A percentile compares a stretch with the other conserved stretches of the same genome.
Evolutionary conservation across 92 coral and sea anemone species (phyloP).

Genomic region (Paragorgia papillata): DNA sequence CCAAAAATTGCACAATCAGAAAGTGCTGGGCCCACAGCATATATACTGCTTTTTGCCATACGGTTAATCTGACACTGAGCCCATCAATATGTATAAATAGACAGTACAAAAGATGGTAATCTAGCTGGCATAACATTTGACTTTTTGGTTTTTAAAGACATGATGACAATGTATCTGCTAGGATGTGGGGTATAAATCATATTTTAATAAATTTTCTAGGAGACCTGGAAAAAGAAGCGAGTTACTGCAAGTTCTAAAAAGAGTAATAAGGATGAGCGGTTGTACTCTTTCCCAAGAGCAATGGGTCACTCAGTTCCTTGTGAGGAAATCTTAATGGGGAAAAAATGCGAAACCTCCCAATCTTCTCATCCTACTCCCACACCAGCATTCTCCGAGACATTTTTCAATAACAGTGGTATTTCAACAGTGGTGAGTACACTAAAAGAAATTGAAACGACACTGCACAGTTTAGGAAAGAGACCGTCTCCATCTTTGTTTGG

Average conservation of each 20-base stretch:
- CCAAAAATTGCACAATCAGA: too few species aligned
- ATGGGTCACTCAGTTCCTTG: constrained; percentile 78
- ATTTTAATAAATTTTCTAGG: neutral
- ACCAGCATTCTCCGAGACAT: constrained; percentile 58
- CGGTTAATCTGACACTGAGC: too few species aligned
- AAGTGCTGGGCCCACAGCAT: too few species aligned
- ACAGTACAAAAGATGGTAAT: too few species aligned
- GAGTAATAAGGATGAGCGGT: constrained; percentile 31
- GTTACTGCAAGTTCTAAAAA: neutral
- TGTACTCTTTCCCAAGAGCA: constrained; percentile 85
- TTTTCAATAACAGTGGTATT: constrained; percentile 52
- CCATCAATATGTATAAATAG: too few species aligned
- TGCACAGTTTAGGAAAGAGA: constrained; percentile 19
- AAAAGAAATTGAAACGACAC: constrained; percentile 26
- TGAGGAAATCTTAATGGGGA: constrained; percentile 89
- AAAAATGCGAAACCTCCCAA: constrained; percentile 24
- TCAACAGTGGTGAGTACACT: constrained; percentile 17
- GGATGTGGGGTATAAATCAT: too few species aligned
- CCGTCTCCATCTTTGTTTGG: neutral
- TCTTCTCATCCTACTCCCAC: neutral
- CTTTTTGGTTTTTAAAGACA: too few species aligned
- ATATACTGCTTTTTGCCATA: too few species aligned
- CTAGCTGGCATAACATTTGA: too few species aligned
- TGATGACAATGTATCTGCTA: too few species aligned
- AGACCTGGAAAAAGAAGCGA: neutral